Percentiles rank a stretch among this genome's conserved stretches.
Evolutionary conservation across 2,797 vertebrate species (phyloP).

Genomic region (Thamnophis elegans): DNA sequence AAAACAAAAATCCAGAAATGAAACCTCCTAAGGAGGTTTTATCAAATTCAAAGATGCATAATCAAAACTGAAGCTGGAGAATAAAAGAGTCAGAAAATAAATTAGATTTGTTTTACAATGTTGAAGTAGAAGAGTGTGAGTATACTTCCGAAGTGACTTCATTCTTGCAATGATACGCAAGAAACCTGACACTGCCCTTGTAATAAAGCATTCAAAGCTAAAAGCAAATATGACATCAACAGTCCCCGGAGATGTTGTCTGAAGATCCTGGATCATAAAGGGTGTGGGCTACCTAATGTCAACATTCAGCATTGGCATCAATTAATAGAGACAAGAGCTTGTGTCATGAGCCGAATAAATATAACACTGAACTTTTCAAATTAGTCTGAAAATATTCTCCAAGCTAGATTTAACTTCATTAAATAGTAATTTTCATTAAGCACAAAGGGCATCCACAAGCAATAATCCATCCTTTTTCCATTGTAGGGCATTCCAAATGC

Average conservation of each 20-base stretch:
- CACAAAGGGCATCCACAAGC: not conserved
- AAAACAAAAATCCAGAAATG: not conserved
- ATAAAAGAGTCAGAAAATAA: not conserved
- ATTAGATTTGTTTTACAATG: not conserved
- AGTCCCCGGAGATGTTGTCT: slow-evolving; percentile 4
- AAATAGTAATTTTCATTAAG: not conserved
- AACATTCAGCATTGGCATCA: slow-evolving; percentile 49
- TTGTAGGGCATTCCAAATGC: not conserved
- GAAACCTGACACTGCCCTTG: not conserved
- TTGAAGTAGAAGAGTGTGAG: not conserved
- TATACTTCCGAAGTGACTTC: not conserved
- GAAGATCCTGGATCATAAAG: slow-evolving; percentile 20
- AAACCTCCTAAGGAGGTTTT: not conserved
- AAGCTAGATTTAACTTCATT: not conserved
- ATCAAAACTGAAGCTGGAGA: not conserved
- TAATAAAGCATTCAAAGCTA: slow-evolving; percentile 27
- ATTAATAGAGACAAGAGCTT: slow-evolving; percentile 17
- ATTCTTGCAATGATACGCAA: not conserved
- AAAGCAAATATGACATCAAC: slow-evolving; percentile 28
- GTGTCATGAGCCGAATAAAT: slow-evolving; percentile 37
- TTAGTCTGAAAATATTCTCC: slow-evolving; percentile 38
- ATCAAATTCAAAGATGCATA: not conserved
- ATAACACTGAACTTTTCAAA: slow-evolving; percentile 33
- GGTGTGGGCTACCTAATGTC: slow-evolving; percentile 36
- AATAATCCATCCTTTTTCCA: not conserved